Percentiles rank a stretch among this genome's conserved stretches.
phyloP scores from a whole-genome alignment of 2,888 invertebrate genomes.

The Strigamia crassipes region DNA sequence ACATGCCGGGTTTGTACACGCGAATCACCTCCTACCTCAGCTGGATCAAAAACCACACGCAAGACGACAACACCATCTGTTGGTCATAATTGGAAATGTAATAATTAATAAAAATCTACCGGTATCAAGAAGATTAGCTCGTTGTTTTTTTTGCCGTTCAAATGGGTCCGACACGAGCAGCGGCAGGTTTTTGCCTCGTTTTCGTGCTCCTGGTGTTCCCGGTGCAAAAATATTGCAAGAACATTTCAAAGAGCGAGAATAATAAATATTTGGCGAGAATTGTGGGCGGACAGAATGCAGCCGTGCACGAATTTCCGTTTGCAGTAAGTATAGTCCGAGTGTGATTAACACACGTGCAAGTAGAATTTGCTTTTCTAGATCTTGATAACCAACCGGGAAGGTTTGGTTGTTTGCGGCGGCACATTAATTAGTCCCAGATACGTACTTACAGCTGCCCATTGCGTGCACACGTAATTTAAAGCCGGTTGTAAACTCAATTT shows the following conservation, averaged over 20 bases:
- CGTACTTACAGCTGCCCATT: not conserved
- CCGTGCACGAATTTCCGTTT: not conserved
- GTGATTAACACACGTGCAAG: not conserved
- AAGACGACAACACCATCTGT: conserved; percentile 18
- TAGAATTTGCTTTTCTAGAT: not conserved
- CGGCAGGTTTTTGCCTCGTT: no score
- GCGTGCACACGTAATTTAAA: not conserved
- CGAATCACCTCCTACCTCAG: conserved; percentile 63
- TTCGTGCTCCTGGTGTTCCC: no score
- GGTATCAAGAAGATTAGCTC: no score
- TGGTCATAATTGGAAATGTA: conserved; percentile 61
- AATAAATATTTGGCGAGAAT: not conserved
- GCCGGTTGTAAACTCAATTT: not conserved
- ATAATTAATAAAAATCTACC: no score
- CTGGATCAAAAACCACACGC: conserved; percentile 63
- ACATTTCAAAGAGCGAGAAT: conserved; percentile 51
- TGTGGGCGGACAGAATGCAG: not conserved
- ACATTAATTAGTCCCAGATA: conserved; percentile 5
- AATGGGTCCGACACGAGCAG: no score
- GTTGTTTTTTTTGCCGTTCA: no score
- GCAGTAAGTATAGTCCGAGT: not conserved
- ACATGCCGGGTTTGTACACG: conserved; percentile 64
- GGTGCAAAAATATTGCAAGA: no score
- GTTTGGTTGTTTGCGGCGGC: not conserved
- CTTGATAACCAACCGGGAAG: not conserved